A percentile compares a stretch with the other conserved stretches of the same genome.
phyloP scores from a whole-genome alignment of 2,888 invertebrate species.

The Temnothorax rugatulus region DNA sequence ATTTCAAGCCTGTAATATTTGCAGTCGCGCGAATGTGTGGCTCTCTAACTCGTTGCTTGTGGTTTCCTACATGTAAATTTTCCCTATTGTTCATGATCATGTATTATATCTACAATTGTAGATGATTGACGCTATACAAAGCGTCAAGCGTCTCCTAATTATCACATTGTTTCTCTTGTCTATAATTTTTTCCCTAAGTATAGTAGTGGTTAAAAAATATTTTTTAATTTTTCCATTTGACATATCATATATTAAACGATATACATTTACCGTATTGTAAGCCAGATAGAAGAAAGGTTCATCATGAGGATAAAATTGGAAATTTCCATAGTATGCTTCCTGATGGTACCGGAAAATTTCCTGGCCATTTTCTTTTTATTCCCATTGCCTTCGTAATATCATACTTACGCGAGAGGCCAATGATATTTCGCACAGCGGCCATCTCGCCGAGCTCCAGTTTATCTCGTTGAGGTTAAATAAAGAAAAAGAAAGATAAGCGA shows the following conservation, averaged over 20 bases:
- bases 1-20: slow-evolving; percentile 20
- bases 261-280: not conserved
- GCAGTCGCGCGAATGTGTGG: not conserved
- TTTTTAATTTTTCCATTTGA: not conserved
- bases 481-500: slow-evolving; percentile 31
- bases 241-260: not conserved
- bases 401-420: slow-evolving; percentile 34
- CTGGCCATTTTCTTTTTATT: slow-evolving; percentile 21
- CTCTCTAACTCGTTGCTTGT: not conserved
- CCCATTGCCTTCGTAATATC: slow-evolving; percentile 37
- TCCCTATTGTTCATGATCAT: not conserved
- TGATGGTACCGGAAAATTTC: slow-evolving; percentile 11
- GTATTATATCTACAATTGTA: not conserved
- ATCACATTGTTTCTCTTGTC: not conserved
- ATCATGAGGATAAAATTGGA: not conserved
- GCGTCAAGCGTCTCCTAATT: not conserved
- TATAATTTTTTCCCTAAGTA: not conserved
- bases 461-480: slow-evolving; percentile 51
- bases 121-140: not conserved
- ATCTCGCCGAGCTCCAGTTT: slow-evolving; percentile 33
- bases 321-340: slow-evolving; percentile 22
- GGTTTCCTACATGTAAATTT: not conserved
- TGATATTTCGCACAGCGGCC: slow-evolving; percentile 45
- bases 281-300: not conserved
- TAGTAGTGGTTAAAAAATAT: not conserved